These are phyloP conservation scores for Caenorhabditis parvicauda DNA, from an alignment of 2,888 invertebrate genomes.

Conservation along the genomic window DNA sequence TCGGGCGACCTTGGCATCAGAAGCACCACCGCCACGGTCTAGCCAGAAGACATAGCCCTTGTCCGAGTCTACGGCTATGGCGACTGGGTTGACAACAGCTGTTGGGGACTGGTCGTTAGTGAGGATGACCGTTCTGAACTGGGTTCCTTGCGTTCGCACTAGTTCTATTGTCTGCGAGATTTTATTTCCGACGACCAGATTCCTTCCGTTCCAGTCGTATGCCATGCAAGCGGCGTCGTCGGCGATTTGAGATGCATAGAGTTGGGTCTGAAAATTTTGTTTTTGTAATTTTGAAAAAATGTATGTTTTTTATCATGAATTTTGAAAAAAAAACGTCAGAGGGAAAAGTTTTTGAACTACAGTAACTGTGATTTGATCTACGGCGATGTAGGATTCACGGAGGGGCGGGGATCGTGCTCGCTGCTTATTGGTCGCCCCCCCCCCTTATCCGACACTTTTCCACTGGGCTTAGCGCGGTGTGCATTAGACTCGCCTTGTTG, in stretches of 20 bases:
- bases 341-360: no score
- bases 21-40: constrained; percentile 78
- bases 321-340: no score
- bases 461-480: no score
- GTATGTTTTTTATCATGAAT: no score
- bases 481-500: constrained; percentile 17
- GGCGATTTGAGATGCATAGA: constrained; percentile 45
- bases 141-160: constrained; percentile 65
- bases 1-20: constrained; percentile 68
- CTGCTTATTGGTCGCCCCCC: no score
- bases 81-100: constrained; percentile 79
- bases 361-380: no score
- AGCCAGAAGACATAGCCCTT: constrained; percentile 93
- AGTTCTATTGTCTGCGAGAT: constrained; percentile 82
- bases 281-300: no score
- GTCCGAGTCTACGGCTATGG: constrained; percentile 85
- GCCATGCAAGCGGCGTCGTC: constrained; percentile 88
- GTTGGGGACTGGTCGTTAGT: constrained; percentile 83
- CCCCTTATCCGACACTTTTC: constrained; percentile 73
- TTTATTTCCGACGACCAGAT: constrained; percentile 86
- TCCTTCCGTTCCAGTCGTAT: constrained; percentile 93
- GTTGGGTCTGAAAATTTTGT: constrained; percentile 23
- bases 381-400: no score
- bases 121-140: constrained; percentile 80
- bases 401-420: neutral